These are phyloP conservation scores for Chrysotoxum bicinctum DNA, from an alignment of 2,888 invertebrate genomes.

Conservation along the genomic window DNA sequence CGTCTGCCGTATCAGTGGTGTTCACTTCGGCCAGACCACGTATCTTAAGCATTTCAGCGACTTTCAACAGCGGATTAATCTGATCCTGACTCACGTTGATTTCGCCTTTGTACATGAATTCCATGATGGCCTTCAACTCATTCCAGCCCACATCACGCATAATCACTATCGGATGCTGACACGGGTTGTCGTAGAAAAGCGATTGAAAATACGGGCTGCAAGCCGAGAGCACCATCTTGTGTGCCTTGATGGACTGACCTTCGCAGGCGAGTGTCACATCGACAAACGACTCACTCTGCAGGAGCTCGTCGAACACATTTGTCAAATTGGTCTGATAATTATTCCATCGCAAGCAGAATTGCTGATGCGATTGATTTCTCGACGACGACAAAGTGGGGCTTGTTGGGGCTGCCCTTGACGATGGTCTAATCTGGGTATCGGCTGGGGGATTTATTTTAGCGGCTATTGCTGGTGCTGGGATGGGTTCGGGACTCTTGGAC, in stretches of 20 bases:
- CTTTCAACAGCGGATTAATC: constrained; percentile 91
- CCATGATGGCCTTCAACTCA: constrained; percentile 94
- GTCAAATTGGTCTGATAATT: constrained; percentile 95
- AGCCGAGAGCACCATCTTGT: constrained; percentile 95
- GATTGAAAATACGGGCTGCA: constrained; percentile 97
- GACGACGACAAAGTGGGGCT: constrained; percentile 18
- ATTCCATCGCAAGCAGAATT: constrained; percentile 96
- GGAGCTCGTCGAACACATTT: constrained; percentile 90
- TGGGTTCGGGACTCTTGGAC: constrained; percentile 33
- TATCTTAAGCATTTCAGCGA: constrained; percentile 93
- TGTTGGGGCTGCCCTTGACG: constrained; percentile 44
- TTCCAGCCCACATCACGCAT: constrained; percentile 95
- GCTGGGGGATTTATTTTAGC: constrained; percentile 38
- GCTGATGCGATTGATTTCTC: constrained; percentile 77
- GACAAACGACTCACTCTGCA: constrained; percentile 94
- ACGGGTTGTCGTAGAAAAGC: constrained; percentile 95
- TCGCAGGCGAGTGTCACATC: constrained; percentile 96
- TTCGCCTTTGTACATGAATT: constrained; percentile 98
- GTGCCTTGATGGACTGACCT: constrained; percentile 94
- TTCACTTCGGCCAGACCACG: constrained; percentile 93
- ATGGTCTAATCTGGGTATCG: constrained; percentile 45
- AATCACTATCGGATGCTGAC: constrained; percentile 95
- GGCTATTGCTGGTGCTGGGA: neutral
- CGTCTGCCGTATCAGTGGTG: constrained; percentile 80
- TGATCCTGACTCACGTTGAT: constrained; percentile 96